These are phyloP conservation scores for Noturus placidus DNA, from an alignment of 2,113 vertebrate genomes.

Conservation along the genomic window DNA sequence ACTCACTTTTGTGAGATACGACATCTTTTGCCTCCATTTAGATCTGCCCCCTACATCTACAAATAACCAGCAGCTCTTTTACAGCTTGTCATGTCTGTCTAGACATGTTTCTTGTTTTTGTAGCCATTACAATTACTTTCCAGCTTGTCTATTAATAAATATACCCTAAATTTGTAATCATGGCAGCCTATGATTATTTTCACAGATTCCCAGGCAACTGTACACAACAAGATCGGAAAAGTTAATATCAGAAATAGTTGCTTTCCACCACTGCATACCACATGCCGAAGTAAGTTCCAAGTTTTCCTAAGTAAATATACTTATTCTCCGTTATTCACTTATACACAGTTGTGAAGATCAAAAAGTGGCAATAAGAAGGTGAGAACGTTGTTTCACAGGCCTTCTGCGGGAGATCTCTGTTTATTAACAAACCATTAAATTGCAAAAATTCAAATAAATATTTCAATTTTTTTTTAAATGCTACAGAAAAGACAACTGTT, in stretches of 20 bases:
- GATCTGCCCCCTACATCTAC: background rate
- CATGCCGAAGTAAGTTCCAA: conserved; percentile 67
- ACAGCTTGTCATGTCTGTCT: conserved; percentile 39
- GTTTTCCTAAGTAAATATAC: background rate
- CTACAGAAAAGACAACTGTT: background rate
- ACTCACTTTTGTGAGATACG: no score
- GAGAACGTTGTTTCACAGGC: background rate
- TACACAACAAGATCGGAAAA: conserved; percentile 77
- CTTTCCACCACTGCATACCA: conserved; percentile 70
- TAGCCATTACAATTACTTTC: conserved; percentile 30
- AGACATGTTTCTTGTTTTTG: conserved; percentile 33
- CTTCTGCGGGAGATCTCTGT: background rate
- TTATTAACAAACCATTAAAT: background rate
- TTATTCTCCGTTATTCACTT: background rate
- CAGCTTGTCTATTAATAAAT: conserved; percentile 39
- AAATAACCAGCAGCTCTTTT: conserved; percentile 26
- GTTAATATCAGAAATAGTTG: conserved; percentile 70
- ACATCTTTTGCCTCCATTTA: conserved; percentile 35
- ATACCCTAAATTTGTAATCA: conserved; percentile 19
- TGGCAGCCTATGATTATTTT: conserved; percentile 29
- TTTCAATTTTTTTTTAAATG: background rate
- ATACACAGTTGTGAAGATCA: background rate
- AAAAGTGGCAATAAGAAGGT: background rate
- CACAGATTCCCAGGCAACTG: conserved; percentile 78
- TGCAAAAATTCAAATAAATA: background rate